Base-by-base conservation (phyloP, 1,140 invertebrate genomes). In the Bombyx mandarina region DNA sequence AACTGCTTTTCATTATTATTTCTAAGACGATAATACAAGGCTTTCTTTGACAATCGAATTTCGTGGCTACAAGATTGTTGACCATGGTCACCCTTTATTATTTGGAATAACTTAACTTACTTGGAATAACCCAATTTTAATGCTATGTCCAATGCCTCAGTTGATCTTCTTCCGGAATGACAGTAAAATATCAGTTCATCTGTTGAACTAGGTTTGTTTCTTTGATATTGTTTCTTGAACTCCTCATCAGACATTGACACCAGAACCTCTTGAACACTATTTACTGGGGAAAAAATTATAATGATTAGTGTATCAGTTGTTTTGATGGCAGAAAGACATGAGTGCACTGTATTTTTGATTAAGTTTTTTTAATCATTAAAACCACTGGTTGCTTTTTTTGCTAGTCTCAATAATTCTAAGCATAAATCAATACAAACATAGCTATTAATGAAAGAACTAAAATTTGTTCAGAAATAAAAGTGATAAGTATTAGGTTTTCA, bases 181-280 rank as follows among this genome's bases (percentile, higher is more conserved):
- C 90, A 91, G 8, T 88, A 88, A 66, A 91, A 91, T 44, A 91
- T 90, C 7, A 91, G 56, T 47, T 87, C 79, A 56, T 88, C 79
- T 57, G 88, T 81, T 8, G 74, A 62, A 1, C 69, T 48, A 1
- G 90, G 90, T 57, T 90, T 90, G 3, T 67, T 63, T 8, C 89
- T 80, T 12, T 85, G 77, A 64, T 82, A 90, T 7, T 77, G 68
- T 7, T 75, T 73, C 56, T 82, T 66, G 51, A 90, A 91, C 7
- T 88, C 86, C 6, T 78, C 82, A n/a, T 87, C 74, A 9, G 84
- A 80, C 75, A 89, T 75, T 10, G 71, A 70, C 54, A 76, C 74
- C 46, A 91, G 67, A 8, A 77, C 86, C 44, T 75, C 68, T 51
- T 87, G 81, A 18, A 90, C 63, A 35, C 86, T 76, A 10, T 72